Base-by-base conservation (phyloP, 2,888 invertebrate species). In the Yponomeuta cagnagella region DNA sequence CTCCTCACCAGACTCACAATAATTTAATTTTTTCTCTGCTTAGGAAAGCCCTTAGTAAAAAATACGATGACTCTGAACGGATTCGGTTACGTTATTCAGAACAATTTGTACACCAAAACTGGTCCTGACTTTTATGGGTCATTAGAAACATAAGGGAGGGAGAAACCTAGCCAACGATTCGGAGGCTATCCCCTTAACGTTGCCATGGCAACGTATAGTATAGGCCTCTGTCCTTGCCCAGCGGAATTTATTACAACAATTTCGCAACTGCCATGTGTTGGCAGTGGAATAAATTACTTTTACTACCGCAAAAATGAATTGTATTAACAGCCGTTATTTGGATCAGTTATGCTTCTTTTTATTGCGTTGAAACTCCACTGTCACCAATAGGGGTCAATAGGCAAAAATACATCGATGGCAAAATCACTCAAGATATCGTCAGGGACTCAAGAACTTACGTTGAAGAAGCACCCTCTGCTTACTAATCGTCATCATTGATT, bases 91-190 rank as follows among this genome's bases (percentile, higher is more conserved):
- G 43, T 58, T 5, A 58, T 58, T 58, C 15, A 58, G 52, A 58
- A 78, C 76, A 79, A 79, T 80, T 81, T 80, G 81, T 85, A 80
- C 80, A 15, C 52, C 6, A 80, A 81, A 78, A 80, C 78, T 80
- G 81, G 77, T 82, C 84, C 86, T 81, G 83, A 82, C 76, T 84
- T 86, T 87, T 86, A 88, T 86, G 80, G 84, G 80, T 82, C 82
- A 82, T 86, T 86, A 83, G 79, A 77, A 78, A 84, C 82, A 84
- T 85, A 78, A 77, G 82, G 82, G 79, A 78, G 76, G 78, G 80
- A 75, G 75, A 76, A 76, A 48, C 77, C 76, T 77, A 75, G 78
- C 77, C 78, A 15, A 58, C 12, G 76, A 75, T 74, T 73, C 76
- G 74, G 78, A 77, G 76, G 73, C 76, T 78, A 74, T 58, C 76